Evolutionary conservation across 2,797 vertebrate species (phyloP).

Genomic region (Bovichtus variegatus): DNA sequence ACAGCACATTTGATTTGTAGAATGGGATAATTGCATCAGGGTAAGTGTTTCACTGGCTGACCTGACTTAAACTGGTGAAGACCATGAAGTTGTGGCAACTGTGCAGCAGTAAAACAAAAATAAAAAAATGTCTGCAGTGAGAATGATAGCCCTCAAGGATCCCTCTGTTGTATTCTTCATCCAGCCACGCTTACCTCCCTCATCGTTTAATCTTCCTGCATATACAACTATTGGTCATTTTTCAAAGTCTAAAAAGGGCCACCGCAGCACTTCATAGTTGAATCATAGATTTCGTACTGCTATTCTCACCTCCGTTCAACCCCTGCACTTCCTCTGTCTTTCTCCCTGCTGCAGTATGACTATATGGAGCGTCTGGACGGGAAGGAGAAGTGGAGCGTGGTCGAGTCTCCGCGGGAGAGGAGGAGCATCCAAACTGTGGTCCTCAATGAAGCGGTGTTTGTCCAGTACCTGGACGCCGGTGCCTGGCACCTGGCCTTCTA

Average conservation of each 20-base stretch:
- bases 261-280: slow-evolving; percentile 26
- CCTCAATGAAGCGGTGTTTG: slow-evolving; percentile 97
- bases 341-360: slow-evolving; percentile 88
- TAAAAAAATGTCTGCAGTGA: slow-evolving; percentile 23
- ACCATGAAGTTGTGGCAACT: slow-evolving; percentile 8
- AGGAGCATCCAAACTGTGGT: slow-evolving; percentile 97
- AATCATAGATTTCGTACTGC: slow-evolving; percentile 29
- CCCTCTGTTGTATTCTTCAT: slow-evolving; percentile 39
- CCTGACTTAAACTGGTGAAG: slow-evolving; percentile 43
- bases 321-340: not conserved
- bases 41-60: slow-evolving; percentile 56
- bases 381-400: slow-evolving; percentile 99
- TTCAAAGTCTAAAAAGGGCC: slow-evolving; percentile 41
- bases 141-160: slow-evolving; percentile 31
- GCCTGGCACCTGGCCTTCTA: slow-evolving; percentile 98
- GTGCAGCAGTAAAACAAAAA: slow-evolving; percentile 5
- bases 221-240: slow-evolving; percentile 46
- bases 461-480: slow-evolving; percentile 95
- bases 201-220: slow-evolving; percentile 47
- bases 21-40: slow-evolving; percentile 66
- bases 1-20: slow-evolving; percentile 74
- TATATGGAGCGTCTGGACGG: slow-evolving; percentile 98
- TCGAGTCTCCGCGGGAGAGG: slow-evolving; percentile 94
- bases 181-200: slow-evolving; percentile 18
- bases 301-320: slow-evolving; percentile 25